Evolutionary conservation across 2,797 vertebrate species (phyloP).

Genomic region (Petrocephalus schoutedeni): DNA sequence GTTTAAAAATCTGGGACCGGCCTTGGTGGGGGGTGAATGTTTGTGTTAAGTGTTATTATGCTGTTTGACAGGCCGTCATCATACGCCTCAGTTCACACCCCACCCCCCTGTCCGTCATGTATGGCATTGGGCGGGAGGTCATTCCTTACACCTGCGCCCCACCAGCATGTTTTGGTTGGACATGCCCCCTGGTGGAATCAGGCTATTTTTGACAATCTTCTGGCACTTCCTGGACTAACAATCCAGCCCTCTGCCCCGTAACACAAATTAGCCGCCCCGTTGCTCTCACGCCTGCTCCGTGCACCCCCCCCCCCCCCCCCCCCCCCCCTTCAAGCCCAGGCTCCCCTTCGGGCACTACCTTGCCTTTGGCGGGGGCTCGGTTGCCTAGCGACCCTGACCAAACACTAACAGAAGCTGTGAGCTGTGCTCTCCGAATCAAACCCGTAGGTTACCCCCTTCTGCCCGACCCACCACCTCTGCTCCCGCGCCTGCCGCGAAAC

Average conservation of each 20-base stretch:
- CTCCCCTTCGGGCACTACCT: constrained; percentile 65
- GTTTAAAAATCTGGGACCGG: constrained; percentile 30
- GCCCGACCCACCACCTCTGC: background rate
- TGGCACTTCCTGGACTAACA: background rate
- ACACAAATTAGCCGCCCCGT: background rate
- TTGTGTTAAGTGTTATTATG: constrained; percentile 33
- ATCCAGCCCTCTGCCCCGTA: background rate
- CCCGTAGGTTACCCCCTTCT: constrained; percentile 1
- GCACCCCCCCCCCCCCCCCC: constrained; percentile 22
- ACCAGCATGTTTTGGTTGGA: background rate
- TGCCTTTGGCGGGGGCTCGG: constrained; percentile 62
- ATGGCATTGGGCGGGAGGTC: background rate
- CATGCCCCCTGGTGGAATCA: background rate
- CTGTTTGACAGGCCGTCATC: constrained; percentile 21
- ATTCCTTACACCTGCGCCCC: background rate
- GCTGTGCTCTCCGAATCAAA: constrained; percentile 58
- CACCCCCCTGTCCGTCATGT: background rate
- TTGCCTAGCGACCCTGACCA: constrained; percentile 69
- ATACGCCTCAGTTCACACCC: background rate
- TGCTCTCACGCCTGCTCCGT: background rate
- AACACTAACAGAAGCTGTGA: constrained; percentile 58
- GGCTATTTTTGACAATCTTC: background rate
- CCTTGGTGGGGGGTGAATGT: constrained; percentile 5
- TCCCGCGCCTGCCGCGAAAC: background rate
- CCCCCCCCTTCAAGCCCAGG: constrained; percentile 47